These are phyloP conservation scores for Euglossa dilemma DNA, from an alignment of 1,140 invertebrate genomes.

Conservation along the genomic window DNA sequence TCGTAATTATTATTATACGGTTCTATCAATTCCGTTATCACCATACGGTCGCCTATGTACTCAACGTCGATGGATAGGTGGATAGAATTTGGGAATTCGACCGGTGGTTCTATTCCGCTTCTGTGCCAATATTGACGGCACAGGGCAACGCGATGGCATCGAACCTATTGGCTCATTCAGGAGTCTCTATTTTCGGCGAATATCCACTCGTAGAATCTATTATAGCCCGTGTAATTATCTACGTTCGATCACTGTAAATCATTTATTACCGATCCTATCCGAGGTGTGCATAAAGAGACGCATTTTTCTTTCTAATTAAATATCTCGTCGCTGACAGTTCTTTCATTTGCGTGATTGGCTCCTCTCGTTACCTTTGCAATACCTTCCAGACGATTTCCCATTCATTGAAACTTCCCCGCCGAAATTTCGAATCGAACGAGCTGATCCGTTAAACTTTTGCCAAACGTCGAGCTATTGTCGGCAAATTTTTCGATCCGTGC, in stretches of 20 bases:
- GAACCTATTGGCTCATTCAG: constrained; percentile 17
- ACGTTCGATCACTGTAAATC: neutral
- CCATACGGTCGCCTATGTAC: constrained; percentile 23
- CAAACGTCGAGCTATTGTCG: neutral
- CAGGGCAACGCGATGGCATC: constrained; percentile 48
- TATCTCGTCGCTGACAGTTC: too few relatives aligned
- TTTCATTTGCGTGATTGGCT: neutral
- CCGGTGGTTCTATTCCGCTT: constrained; percentile 33
- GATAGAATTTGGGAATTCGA: constrained; percentile 50
- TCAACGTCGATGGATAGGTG: constrained; percentile 36
- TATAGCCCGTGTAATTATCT: neutral
- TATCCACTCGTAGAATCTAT: neutral
- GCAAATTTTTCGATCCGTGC: constrained; percentile 3
- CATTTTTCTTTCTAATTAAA: too few relatives aligned
- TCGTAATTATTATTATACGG: constrained; percentile 62
- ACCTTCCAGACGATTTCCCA: too few relatives aligned
- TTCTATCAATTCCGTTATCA: constrained; percentile 63
- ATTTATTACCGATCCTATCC: neutral
- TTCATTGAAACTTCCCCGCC: neutral
- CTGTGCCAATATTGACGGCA: constrained; percentile 59
- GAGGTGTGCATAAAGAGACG: neutral
- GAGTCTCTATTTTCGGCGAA: neutral
- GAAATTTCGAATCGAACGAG: neutral
- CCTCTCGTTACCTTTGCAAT: too few relatives aligned
- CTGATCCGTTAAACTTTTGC: neutral